Base-by-base conservation (phyloP, 92 coral and sea anemone genomes). In the Plumapathes pennacea region DNA sequence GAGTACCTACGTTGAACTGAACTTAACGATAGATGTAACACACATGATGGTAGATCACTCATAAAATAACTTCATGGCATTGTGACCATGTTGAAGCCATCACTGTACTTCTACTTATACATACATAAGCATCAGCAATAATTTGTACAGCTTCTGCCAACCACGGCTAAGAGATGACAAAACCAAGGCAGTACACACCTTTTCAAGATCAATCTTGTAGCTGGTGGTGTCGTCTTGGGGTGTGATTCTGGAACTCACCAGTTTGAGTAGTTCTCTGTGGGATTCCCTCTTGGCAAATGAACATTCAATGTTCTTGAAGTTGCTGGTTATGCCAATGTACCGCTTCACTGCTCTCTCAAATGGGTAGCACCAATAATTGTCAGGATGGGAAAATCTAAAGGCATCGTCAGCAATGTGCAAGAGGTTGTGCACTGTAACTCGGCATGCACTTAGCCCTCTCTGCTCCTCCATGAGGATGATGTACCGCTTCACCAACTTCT, bases 331-430 rank as follows among this genome's bases (percentile, higher is more conserved):
- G 12, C 62, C 54, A 39, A 72, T 43, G 37, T 72, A 61, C 24
- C 69, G 60, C 32, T 72, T 72, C 28, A 62, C 71, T 5, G 80
- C 80, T 61, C 80, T 50, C 52, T 72, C 80, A 43, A 72, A 72
- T 18, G 60, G 32, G 30, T 10, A 72, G 32, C 75, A 68, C 74
- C 74, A 51, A 55, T 67, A 67, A 37, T 57, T 52, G 50, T 67
- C 74, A 1, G 74, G 74, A 14, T 68, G 78, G 14, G 84, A 82
- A 27, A 66, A 38, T 49, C 50, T 50, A n/a, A 38, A 32, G 15
- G 57, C 46, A 26, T 68, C 76, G 17, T 68, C 76, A 19, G 76
- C 36, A 39, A 36, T 54, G 17, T 68, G 76, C 49, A 39, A 31
- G 21, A 68, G 67, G 33, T 68, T 55, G 45, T 68, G 76, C 26